These are phyloP conservation scores for Chrysolina haemoptera DNA, from an alignment of 2,888 invertebrate genomes.

Conservation along the genomic window DNA sequence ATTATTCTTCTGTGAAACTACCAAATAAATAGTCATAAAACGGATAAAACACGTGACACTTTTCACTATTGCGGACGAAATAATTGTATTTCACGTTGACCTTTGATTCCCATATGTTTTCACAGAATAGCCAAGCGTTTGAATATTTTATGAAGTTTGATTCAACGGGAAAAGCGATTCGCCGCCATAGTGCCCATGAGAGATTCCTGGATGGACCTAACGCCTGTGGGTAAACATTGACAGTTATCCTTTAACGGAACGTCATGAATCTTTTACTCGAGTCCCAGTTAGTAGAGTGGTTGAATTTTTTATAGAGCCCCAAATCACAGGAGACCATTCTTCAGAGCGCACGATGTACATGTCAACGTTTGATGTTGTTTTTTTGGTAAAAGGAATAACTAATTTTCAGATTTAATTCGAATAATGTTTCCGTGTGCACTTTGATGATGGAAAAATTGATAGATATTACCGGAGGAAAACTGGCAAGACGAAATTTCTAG, in stretches of 20 bases:
- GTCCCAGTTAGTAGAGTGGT: neutral
- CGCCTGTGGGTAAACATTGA: constrained; percentile 17
- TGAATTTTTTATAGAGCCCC: neutral
- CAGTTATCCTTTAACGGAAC: constrained; percentile 13
- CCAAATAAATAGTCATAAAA: no score
- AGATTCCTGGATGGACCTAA: constrained; percentile 32
- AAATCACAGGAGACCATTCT: neutral
- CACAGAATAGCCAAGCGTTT: constrained; percentile 32
- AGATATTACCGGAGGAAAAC: no score
- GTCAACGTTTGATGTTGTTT: neutral
- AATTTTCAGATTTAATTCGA: neutral
- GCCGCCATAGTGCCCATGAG: constrained; percentile 55
- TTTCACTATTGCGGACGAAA: neutral
- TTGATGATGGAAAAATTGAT: no score
- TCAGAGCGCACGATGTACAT: neutral
- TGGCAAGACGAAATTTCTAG: no score
- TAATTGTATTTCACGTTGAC: neutral
- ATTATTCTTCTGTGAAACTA: no score
- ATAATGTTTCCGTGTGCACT: neutral
- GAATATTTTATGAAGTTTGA: constrained; percentile 64
- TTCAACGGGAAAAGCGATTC: constrained; percentile 59
- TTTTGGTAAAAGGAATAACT: neutral
- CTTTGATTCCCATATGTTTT: constrained; percentile 2
- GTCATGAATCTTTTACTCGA: constrained; percentile 8
- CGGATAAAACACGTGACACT: no score